Percentiles rank a stretch among this genome's conserved stretches.
Conservation (phyloP, 2,113 vertebrate species). For the Sterna hirundo region DNA sequence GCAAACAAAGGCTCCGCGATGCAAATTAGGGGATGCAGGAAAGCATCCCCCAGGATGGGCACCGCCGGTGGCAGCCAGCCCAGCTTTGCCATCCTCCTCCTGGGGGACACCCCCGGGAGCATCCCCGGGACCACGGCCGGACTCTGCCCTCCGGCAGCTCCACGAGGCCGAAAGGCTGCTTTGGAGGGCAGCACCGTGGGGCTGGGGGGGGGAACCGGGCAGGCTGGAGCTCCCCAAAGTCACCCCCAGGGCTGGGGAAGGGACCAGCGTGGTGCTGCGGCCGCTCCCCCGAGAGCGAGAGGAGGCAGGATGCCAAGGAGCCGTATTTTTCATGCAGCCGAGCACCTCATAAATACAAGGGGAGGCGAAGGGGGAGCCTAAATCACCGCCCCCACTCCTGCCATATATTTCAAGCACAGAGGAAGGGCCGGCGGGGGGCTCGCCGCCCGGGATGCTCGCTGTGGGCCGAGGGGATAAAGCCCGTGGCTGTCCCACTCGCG, state of each 20-base stretch:
- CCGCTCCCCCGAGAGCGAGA: not conserved
- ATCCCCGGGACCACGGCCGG: rapidly evolving
- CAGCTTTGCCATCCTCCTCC: not conserved
- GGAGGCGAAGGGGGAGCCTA: not conserved
- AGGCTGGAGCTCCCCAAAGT: not conserved
- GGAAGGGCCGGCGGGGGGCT: not conserved
- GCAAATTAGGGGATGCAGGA: not conserved
- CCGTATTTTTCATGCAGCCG: not conserved
- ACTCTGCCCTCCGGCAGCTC: not conserved
- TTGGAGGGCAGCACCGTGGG: not conserved
- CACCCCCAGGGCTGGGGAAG: not conserved
- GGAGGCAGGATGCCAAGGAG: not conserved
- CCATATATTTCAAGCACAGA: not conserved
- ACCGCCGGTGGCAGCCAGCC: not conserved
- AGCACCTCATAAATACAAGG: not conserved
- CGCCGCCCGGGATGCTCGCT: not conserved
- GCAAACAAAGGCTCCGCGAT: not conserved
- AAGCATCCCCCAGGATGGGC: not conserved
- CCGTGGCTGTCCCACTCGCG: not conserved
- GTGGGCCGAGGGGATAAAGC: not conserved
- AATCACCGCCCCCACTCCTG: not conserved
- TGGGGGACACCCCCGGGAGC: not conserved
- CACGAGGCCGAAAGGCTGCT: not conserved
- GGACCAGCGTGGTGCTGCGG: not conserved
- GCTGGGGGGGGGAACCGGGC: not conserved